phyloP scores from a whole-genome alignment of 2,113 vertebrate genomes.

The Laticauda colubrina region DNA sequence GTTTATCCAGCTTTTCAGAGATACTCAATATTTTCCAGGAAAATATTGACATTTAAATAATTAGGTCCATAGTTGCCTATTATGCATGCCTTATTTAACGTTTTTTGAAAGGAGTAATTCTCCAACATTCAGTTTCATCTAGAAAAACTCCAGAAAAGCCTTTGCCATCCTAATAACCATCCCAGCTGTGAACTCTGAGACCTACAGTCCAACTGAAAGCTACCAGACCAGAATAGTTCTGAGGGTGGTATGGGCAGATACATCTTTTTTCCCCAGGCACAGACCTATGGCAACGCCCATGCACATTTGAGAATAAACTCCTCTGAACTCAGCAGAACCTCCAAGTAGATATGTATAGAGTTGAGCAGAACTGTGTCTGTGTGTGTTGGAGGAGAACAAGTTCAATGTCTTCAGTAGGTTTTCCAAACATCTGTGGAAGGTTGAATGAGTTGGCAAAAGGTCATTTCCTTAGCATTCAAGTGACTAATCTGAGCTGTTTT shows the following conservation, averaged over 20 bases:
- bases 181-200: background rate
- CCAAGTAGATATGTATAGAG: background rate
- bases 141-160: background rate
- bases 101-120: background rate
- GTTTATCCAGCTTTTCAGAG: background rate
- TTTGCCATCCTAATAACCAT: background rate
- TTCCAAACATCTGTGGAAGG: background rate
- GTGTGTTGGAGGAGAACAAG: background rate
- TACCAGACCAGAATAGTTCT: background rate
- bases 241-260: background rate
- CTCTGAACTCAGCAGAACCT: background rate
- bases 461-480: background rate
- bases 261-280: background rate
- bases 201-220: background rate
- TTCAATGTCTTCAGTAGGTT: background rate
- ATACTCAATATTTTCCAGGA: background rate
- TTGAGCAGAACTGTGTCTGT: background rate
- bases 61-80: background rate
- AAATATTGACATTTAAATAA: background rate
- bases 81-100: background rate
- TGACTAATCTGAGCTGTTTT: background rate
- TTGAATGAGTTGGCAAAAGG: background rate
- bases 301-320: background rate
- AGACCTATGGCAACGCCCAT: background rate
- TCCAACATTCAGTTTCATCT: background rate